Base-by-base conservation (phyloP, 1,140 invertebrate species). In the Holcopasites calliopsidis region DNA sequence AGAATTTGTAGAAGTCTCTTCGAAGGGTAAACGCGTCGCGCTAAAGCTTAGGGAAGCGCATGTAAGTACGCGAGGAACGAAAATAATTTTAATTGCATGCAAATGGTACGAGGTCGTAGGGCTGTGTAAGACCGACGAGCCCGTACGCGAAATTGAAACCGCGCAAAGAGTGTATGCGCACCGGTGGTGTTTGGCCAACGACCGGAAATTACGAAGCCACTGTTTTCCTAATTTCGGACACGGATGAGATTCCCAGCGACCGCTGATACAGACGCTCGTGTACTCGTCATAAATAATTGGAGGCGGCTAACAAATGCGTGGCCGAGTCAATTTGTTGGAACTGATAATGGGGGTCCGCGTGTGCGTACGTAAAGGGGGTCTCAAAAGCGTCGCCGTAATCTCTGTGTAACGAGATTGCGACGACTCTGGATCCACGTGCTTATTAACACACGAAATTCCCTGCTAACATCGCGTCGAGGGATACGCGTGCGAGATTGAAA, bases 181-280 rank as follows among this genome's bases (percentile, higher is more conserved):
- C 23, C 21, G 35, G 57, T 13, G 40, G 38, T 75, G 42, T 75
- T 75, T 75, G 64, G 47, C n/a, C 55, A 76, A 49, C 21, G 38
- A 58, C 44, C 65, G 74, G 74, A 76, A 76, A 76, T 76, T 76
- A 52, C 74, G 18, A 2, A 31, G 54, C 21, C 31, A 61, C 28
- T 69, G 66, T 69, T 75, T 75, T 75, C 72, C 72, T 75, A 75
- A 69, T 68, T 75, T 75, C 73, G 52, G 55, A 69, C 73, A 68
- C 55, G 55, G 69, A 69, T 60, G 64, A 60, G 35, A 75, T 11
- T 38, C 13, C 18, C 54, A 21, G 28, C 21, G 50, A 21, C 49
- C 52, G 4, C 64, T 31, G 42, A 57, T 58, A 76, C 55, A 16
- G 1, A 13, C 28, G 40, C 2, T n/a, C 7, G 21, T 4, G 31